Evolutionary conservation across 2,797 vertebrate species (phyloP), one percentile per base, ranked within the genome.

Genomic region (Myiotriccus ornatus): DNA sequence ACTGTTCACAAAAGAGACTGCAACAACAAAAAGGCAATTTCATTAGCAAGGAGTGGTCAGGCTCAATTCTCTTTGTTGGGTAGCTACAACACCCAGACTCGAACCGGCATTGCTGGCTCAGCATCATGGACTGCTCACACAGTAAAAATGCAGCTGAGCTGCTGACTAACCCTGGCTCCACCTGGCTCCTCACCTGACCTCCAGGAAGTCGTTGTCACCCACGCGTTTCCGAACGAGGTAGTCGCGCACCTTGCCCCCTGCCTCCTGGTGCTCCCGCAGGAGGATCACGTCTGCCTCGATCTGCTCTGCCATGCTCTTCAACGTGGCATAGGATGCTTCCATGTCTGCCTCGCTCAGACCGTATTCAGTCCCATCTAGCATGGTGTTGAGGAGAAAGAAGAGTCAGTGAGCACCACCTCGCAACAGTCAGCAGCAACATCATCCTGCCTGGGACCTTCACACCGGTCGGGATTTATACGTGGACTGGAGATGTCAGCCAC

Each of bases 141-240:
- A 3, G 55, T 46, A 88, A 68, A 88, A 88, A 90, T 79, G 80
- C 83, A 84, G 85, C 80, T 47, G 56, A 39, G 82, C 53, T 83
- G 74, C 74, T 63, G 35, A 87, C 85, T 92, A 89, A 94, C 46
- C 35, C 74, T 39, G 59, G 49, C 84, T 44, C 77, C 92, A 89
- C 79, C 91, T 27, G 1, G 94, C 87, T 94, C 85, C 99, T 98
- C 97, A 99, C 99, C 99, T 99, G 98, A 99, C 99, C 97, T 99
- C 99, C 97, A 99, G 98, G 98, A 99, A 99, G 98, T 99, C 99
- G 87, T 99, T 98, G 97, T 99, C 99, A 77, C 99, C 99, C 43
- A 99, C 99, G 24, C 99, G 98, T 46, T 99, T 98, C 84, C 99
- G 98, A 90, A 99, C 99, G 12, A 99, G 97, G 97, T 99, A 99